Evolutionary conservation across 2,888 invertebrate species (phyloP).

Genomic region (Heliconius ethilla): DNA sequence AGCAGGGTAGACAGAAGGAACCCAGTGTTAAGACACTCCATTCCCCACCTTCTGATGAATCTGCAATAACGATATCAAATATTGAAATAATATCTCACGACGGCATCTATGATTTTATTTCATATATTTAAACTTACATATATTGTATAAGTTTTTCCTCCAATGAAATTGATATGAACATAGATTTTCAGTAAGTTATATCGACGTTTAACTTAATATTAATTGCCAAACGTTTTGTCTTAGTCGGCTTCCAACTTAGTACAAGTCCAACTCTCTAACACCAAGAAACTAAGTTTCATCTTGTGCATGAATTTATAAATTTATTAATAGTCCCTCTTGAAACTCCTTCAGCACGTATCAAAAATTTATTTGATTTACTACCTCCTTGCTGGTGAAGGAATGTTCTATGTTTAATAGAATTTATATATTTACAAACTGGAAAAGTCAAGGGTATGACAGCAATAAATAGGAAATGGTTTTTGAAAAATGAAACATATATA

Average conservation of each 20-base stretch:
- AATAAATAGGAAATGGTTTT: neutral
- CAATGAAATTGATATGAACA: neutral
- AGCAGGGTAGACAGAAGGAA: no score
- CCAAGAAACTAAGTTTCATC: conserved; percentile 36
- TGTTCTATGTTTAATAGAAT: neutral
- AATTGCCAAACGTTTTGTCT: conserved; percentile 35
- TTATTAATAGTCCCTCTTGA: conserved; percentile 24
- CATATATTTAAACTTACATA: neutral
- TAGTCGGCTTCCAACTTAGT: conserved; percentile 33
- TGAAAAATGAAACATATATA: neutral
- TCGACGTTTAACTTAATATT: conserved; percentile 31
- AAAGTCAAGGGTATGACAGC: neutral
- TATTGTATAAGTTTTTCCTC: neutral
- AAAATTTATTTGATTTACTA: conserved; percentile 13
- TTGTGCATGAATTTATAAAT: conserved; percentile 29
- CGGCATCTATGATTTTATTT: no score
- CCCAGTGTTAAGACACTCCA: no score
- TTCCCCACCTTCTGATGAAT: no score
- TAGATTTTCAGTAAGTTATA: neutral
- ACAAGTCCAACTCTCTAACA: conserved; percentile 25
- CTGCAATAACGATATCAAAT: no score
- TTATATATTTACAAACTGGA: neutral
- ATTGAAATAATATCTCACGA: no score
- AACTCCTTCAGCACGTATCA: conserved; percentile 24
- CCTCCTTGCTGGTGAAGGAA: neutral